A percentile compares a stretch with the other conserved stretches of the same genome.
These are phyloP conservation scores for Leptogaster cylindrica DNA, from an alignment of 2,888 invertebrate species.

Conservation along the genomic window DNA sequence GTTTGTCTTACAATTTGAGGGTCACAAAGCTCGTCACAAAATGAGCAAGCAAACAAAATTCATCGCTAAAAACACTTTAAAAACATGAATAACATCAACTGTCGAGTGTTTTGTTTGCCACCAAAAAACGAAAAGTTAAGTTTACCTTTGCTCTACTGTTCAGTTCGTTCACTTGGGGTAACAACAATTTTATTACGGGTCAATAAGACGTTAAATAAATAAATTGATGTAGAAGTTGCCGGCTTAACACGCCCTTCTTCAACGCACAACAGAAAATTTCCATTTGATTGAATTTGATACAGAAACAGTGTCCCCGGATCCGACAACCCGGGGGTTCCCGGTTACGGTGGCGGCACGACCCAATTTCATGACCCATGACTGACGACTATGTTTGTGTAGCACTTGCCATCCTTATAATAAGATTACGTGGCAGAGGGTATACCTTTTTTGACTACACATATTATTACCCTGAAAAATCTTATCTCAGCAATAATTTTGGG, in stretches of 20 bases:
- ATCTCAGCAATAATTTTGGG: constrained; percentile 37
- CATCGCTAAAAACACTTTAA: too few species aligned
- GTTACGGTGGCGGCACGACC: neutral
- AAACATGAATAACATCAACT: too few species aligned
- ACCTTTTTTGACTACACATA: constrained; percentile 37
- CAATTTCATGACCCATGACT: constrained; percentile 21
- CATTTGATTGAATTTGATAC: constrained; percentile 35
- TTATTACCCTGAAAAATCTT: constrained; percentile 32
- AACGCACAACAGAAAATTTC: constrained; percentile 11
- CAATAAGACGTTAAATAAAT: constrained; percentile 28
- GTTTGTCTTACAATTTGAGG: too few species aligned
- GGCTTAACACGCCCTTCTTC: neutral
- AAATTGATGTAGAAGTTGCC: constrained; percentile 12
- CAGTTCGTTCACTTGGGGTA: too few species aligned
- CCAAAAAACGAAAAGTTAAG: too few species aligned
- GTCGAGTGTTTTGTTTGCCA: too few species aligned
- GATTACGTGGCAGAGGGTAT: constrained; percentile 33
- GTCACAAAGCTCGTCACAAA: too few species aligned
- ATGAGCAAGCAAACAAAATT: too few species aligned
- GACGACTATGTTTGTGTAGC: constrained; percentile 35
- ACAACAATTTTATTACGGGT: constrained; percentile 1
- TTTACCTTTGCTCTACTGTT: too few species aligned
- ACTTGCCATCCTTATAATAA: constrained; percentile 33
- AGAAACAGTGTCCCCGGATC: constrained; percentile 7
- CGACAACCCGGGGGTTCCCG: constrained; percentile 16